These are phyloP conservation scores for Leguminivora glycinivorella DNA, from an alignment of 1,140 invertebrate species.

Conservation along the genomic window DNA sequence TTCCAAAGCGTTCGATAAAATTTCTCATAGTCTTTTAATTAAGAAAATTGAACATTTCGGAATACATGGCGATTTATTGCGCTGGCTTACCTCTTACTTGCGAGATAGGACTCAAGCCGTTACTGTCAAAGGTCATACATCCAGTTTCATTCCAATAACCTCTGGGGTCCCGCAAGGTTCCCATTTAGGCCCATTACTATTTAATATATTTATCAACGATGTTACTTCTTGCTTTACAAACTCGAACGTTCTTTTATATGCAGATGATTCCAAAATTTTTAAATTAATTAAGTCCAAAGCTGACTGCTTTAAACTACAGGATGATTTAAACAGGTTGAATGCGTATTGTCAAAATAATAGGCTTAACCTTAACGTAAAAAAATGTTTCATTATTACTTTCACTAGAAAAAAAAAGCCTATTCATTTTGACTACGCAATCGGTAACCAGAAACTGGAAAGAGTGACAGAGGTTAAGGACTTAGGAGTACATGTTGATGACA, in stretches of 20 bases:
- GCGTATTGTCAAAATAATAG: too few relatives aligned
- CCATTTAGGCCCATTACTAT: not conserved
- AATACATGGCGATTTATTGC: constrained; percentile 31
- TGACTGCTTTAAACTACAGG: not conserved
- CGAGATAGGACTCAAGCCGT: constrained; percentile 35
- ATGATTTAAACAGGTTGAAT: too few relatives aligned
- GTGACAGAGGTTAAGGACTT: too few relatives aligned
- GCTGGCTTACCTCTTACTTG: constrained; percentile 41
- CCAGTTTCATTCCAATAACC: constrained; percentile 28
- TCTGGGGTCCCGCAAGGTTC: constrained; percentile 34
- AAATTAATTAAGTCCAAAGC: not conserved
- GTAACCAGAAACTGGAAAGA: too few relatives aligned
- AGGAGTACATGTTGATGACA: too few relatives aligned
- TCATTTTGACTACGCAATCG: too few relatives aligned
- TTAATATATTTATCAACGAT: too few relatives aligned
- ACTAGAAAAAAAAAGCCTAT: too few relatives aligned
- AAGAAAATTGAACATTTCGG: constrained; percentile 14
- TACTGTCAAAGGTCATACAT: constrained; percentile 33
- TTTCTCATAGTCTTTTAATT: constrained; percentile 21
- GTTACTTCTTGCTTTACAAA: not conserved
- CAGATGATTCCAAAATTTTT: not conserved
- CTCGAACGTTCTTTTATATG: not conserved
- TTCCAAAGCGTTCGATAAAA: too few relatives aligned
- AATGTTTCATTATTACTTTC: too few relatives aligned
- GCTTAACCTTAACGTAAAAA: too few relatives aligned